Conservation (phyloP, 2,888 invertebrate species). For the Drepana falcataria region DNA sequence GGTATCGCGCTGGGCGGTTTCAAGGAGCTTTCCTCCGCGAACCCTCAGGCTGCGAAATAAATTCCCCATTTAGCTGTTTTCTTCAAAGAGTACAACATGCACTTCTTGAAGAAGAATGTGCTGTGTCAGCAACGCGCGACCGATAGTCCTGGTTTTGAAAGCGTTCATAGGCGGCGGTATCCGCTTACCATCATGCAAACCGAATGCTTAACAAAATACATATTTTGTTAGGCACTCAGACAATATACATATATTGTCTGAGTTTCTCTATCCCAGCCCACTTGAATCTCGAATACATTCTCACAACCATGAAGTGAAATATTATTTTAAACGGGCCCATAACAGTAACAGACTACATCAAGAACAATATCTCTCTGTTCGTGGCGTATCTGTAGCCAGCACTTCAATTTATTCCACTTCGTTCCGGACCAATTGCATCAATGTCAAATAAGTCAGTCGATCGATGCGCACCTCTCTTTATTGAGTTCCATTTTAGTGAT, state of each 20-base stretch:
- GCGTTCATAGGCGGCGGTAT: too few species aligned
- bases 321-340: neutral
- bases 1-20: too few species aligned
- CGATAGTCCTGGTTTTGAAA: too few species aligned
- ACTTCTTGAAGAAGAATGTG: too few species aligned
- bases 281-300: neutral
- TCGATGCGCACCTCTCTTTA: neutral
- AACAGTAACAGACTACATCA: neutral
- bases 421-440: constrained; percentile 21
- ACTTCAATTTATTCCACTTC: constrained; percentile 28
- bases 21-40: too few species aligned
- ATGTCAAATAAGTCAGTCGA: neutral
- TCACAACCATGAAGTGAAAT: neutral
- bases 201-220: too few species aligned
- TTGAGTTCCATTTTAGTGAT: neutral
- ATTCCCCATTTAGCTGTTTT: too few species aligned
- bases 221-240: too few species aligned
- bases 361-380: neutral
- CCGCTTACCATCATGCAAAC: too few species aligned
- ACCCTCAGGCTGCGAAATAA: too few species aligned
- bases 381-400: constrained; percentile 4
- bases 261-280: neutral
- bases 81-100: too few species aligned
- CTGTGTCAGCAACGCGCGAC: too few species aligned
- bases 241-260: neutral